Conservation (phyloP, 2,888 invertebrate species). For the Harpagoxenus sublaevis region DNA sequence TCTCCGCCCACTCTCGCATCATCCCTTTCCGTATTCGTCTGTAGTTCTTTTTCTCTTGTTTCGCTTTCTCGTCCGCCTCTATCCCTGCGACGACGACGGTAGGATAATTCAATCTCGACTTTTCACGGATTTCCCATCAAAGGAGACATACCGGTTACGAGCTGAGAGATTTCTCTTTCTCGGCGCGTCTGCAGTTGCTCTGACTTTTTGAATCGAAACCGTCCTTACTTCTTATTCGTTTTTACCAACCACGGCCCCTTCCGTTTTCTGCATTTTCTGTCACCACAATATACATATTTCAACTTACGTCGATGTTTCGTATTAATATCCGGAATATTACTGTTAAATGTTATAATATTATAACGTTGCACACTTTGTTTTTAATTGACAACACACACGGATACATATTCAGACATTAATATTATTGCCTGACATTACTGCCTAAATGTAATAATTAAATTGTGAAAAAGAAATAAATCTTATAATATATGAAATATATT, state of each 20-base stretch:
- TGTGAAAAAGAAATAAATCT: neutral
- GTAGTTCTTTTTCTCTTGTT: conserved; percentile 47
- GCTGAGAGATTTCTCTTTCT: conserved; percentile 67
- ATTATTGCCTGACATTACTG: neutral
- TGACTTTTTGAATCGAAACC: conserved; percentile 57
- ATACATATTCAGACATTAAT: neutral
- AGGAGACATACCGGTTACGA: conserved; percentile 73
- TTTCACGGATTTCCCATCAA: conserved; percentile 77
- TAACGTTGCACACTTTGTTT: neutral
- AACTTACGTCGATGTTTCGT: conserved; percentile 7
- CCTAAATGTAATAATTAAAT: neutral
- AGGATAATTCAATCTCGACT: conserved; percentile 78
- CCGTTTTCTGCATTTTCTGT: neutral
- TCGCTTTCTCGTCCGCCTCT: conserved; percentile 44
- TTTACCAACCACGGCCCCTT: conserved; percentile 13
- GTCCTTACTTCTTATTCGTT: conserved; percentile 49
- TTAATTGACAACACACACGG: neutral
- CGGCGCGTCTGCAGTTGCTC: conserved; percentile 47
- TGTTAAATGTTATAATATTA: neutral
- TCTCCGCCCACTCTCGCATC: conserved; percentile 44
- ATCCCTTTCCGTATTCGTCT: conserved; percentile 33
- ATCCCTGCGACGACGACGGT: conserved; percentile 63
- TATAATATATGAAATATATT: neutral
- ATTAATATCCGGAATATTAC: conserved; percentile 35
- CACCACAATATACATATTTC: conserved; percentile 31